Base-by-base conservation (phyloP, 2,113 vertebrate genomes). In the Leiothrix lutea region DNA sequence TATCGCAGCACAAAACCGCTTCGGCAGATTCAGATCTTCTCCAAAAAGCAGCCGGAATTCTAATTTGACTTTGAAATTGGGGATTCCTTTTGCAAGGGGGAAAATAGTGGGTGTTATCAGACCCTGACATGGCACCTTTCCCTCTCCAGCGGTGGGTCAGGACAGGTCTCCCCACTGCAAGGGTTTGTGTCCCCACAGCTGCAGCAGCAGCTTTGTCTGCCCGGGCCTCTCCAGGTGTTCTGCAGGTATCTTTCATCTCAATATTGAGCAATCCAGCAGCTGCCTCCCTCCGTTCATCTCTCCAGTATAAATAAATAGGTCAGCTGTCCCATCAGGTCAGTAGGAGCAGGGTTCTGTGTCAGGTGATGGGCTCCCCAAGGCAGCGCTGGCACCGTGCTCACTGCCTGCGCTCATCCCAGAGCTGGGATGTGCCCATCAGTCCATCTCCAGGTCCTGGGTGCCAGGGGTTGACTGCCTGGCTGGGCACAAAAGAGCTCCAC, bases 351-450 rank as follows among this genome's bases (percentile, higher is more conserved):
- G 31, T 12, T 74, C 13, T 28, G 35, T 23, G 38, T 6, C 2
- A 14, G 31, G 22, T 44, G 38, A 18, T 0, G 2, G 53, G 50
- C 31, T 53, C 47, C 23, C 35, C 1, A 5, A 50, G 57, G 58
- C 74, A 45, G 40, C 0, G 2, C 31, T n/a, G 71, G 33, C 28
- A 14, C 24, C 0, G 0, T 0, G 1, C 29, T 66, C 2, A 0
- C 61, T 20, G n/a, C 11, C 53, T 1, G n/a, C 15, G 74, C 47
- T 12, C 1, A 2, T 35, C 20, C 48, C 5, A 0, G 33, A 18
- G 36, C 53, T 35, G 53, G 51, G n/a, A 26, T 62, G 26, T 12
- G 16, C 19, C 78, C 22, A 0, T 33, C 38, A 2, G 8, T 11
- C 51, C 5, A 1, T 36, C 42, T 31, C 20, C 4, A 2, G 23